A percentile compares a stretch with the other conserved stretches of the same genome.
Conservation (phyloP, 2,113 vertebrate genomes). For the Kobus ellipsiprymnus region DNA sequence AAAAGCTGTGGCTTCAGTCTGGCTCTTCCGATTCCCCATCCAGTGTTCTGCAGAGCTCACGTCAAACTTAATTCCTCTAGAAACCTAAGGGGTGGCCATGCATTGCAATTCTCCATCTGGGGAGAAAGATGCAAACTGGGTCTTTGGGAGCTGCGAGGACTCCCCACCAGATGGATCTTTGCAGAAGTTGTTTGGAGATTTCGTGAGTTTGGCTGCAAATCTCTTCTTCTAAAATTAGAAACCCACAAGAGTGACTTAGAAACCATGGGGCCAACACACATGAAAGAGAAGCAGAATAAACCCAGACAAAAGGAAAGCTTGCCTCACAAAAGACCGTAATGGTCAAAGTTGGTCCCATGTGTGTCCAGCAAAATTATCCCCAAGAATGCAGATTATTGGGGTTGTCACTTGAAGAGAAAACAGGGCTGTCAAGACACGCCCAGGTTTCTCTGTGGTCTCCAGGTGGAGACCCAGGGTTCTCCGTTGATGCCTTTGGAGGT, state of each 20-base stretch:
- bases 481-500: background rate
- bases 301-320: background rate
- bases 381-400: background rate
- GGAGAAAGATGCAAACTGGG: background rate
- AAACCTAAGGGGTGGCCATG: background rate
- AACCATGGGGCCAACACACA: conserved; percentile 44
- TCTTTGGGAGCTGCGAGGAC: background rate
- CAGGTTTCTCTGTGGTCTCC: background rate
- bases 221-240: background rate
- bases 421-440: background rate
- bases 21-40: background rate
- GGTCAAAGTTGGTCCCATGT: background rate
- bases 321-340: background rate
- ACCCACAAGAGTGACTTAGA: background rate
- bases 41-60: background rate
- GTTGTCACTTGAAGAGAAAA: background rate
- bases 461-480: background rate
- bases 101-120: background rate
- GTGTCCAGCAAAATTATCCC: background rate
- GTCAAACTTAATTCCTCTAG: background rate
- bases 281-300: conserved; percentile 35
- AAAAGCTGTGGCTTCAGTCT: background rate
- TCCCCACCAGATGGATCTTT: background rate
- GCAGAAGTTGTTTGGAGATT: background rate
- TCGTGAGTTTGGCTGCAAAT: conserved; percentile 42